A percentile compares a stretch with the other conserved stretches of the same genome.
Conservation (phyloP, 2,888 invertebrate genomes). For the Cordilura impudica region DNA sequence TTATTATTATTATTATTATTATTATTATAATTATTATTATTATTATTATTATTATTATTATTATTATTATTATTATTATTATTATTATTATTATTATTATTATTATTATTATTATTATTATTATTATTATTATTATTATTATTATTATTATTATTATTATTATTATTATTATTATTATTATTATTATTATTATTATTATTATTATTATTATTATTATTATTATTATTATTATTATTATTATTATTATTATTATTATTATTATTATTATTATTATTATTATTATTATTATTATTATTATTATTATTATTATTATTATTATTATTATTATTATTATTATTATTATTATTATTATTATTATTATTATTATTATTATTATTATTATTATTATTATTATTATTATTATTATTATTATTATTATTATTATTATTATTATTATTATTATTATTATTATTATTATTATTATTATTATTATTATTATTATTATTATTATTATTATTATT, state of each 20-base stretch:
- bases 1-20: too few species aligned
- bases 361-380: neutral
- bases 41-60: too few species aligned
- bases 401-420: neutral
- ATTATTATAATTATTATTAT: too few species aligned
- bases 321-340: neutral
- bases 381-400: neutral
- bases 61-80: too few species aligned
- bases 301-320: neutral
- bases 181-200: neutral
- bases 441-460: neutral
- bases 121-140: neutral
- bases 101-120: neutral
- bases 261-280: neutral
- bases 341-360: neutral
- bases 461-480: neutral
- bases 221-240: neutral
- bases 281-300: neutral
- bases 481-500: neutral
- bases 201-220: neutral
- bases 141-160: neutral
- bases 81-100: too few species aligned
- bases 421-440: neutral
- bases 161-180: neutral
- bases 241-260: neutral